These are phyloP conservation scores for Larimichthys polyactis DNA, from an alignment of 2,113 vertebrate genomes.

Conservation along the genomic window DNA sequence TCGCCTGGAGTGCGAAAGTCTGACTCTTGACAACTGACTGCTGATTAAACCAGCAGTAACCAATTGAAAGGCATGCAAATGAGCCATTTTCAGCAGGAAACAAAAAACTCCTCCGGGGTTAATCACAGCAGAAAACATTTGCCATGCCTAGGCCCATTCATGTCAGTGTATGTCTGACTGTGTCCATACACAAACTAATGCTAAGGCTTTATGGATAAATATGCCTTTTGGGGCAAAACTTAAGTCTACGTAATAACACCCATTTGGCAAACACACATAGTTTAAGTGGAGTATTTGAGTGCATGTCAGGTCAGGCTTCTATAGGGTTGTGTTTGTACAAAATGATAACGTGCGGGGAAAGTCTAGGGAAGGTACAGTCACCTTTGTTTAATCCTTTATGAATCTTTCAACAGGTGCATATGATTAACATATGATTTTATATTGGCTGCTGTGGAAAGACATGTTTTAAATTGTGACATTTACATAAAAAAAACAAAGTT, in stretches of 20 bases:
- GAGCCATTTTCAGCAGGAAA: constrained; percentile 7
- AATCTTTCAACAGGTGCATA: constrained; percentile 23
- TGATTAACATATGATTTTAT: not conserved
- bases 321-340: constrained; percentile 39
- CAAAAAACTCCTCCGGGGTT: constrained; percentile 25
- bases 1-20: constrained; percentile 8
- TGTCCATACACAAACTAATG: constrained; percentile 43
- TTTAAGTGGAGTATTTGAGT: constrained; percentile 20
- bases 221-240: constrained; percentile 32
- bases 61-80: constrained; percentile 32
- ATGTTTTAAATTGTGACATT: not conserved
- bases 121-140: constrained; percentile 16
- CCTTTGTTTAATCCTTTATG: constrained; percentile 7
- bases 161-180: constrained; percentile 8
- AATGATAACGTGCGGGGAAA: constrained; percentile 33
- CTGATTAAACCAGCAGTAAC: constrained; percentile 39
- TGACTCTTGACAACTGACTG: constrained; percentile 42
- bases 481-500: not conserved
- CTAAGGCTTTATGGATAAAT: constrained; percentile 36
- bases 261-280: constrained; percentile 45
- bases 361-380: not conserved
- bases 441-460: not conserved
- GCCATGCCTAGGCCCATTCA: constrained; percentile 26
- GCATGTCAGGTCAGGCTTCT: constrained; percentile 48
- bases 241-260: constrained; percentile 42